Evolutionary conservation across 1,140 invertebrate genomes (phyloP).

Genomic region (Bombus pascuorum): DNA sequence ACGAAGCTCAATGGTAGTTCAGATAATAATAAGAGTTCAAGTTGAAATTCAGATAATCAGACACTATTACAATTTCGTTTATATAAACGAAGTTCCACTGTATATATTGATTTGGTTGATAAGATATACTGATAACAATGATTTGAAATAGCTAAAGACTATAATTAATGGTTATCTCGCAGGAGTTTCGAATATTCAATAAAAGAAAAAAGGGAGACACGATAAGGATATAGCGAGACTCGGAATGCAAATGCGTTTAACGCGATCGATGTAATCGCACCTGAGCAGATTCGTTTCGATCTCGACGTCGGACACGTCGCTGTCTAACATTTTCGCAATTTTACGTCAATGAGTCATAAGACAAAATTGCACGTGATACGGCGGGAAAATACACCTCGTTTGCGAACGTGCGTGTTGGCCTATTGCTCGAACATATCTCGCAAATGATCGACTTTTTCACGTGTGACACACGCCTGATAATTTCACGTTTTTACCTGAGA

Average conservation of each 20-base stretch:
- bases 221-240: no score
- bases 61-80: no score
- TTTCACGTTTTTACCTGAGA: neutral
- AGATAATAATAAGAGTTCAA: no score
- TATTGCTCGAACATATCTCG: conserved; percentile 13
- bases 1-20: no score
- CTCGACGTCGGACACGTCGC: neutral
- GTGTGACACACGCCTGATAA: neutral
- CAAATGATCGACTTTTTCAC: neutral
- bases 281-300: neutral
- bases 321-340: conserved; percentile 42
- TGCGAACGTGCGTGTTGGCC: conserved; percentile 22
- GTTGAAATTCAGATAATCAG: no score
- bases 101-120: neutral
- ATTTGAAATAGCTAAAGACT: neutral
- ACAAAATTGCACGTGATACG: conserved; percentile 21
- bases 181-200: neutral
- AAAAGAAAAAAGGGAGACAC: neutral
- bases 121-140: neutral
- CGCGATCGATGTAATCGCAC: conserved; percentile 1
- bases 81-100: no score
- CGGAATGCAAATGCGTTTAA: neutral
- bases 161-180: neutral
- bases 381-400: conserved; percentile 39
- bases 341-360: conserved; percentile 33